Evolutionary conservation across 2,888 invertebrate genomes (phyloP).

Genomic region (Buathra laborator): DNA sequence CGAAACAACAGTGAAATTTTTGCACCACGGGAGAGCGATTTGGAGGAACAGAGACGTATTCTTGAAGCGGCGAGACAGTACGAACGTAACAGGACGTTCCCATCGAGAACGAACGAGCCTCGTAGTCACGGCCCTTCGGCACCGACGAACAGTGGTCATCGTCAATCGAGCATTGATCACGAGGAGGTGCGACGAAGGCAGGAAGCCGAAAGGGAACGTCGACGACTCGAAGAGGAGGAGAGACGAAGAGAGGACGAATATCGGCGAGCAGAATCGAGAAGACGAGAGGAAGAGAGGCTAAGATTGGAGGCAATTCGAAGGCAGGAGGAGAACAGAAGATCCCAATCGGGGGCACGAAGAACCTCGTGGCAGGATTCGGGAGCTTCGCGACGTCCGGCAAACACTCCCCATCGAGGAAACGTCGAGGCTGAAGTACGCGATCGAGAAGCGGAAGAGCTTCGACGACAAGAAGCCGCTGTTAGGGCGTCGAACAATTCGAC

Average conservation of each 20-base stretch:
- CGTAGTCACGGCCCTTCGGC: conserved; percentile 75
- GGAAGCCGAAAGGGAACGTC: conserved; percentile 56
- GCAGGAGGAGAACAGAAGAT: conserved; percentile 66
- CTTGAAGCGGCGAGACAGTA: conserved; percentile 68
- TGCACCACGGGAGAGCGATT: conserved; percentile 41
- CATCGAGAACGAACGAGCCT: conserved; percentile 56
- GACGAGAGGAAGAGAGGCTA: conserved; percentile 62
- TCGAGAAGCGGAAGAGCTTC: conserved; percentile 62
- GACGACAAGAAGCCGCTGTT: conserved; percentile 42
- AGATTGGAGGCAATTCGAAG: conserved; percentile 60
- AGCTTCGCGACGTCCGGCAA: conserved; percentile 33
- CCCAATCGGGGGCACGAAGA: conserved; percentile 24
- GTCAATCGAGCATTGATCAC: conserved; percentile 43
- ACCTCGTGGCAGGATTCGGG: conserved; percentile 40
- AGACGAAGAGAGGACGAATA: conserved; percentile 72
- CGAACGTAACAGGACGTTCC: conserved; percentile 62
- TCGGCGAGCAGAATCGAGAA: conserved; percentile 70
- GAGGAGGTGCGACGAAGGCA: conserved; percentile 64
- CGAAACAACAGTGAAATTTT: conserved; percentile 48
- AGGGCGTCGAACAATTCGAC: conserved; percentile 26
- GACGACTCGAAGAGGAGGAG: conserved; percentile 58
- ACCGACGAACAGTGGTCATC: conserved; percentile 69
- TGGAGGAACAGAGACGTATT: conserved; percentile 66
- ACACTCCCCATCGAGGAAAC: neutral
- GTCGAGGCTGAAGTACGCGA: conserved; percentile 48